Percentiles rank a stretch among this genome's conserved stretches.
Conservation (phyloP, 37 sponge, comb jelly and placozoan genomes). For the Mnemiopsis leidyi region DNA sequence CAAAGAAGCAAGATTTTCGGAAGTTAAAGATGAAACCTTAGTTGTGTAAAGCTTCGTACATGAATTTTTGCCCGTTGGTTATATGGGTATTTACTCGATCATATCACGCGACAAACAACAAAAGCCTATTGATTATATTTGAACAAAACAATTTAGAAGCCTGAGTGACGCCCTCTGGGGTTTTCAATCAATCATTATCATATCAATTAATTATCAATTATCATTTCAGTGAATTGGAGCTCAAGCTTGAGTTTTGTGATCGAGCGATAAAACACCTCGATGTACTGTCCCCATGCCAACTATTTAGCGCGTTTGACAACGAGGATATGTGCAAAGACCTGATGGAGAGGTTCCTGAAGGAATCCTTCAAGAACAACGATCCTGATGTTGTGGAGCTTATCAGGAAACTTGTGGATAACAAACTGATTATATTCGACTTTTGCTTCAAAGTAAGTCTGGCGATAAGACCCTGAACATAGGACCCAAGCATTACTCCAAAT, state of each 20-base stretch:
- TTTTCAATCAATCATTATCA: background rate
- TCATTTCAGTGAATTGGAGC: background rate
- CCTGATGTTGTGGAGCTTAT: background rate
- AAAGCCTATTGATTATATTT: no score
- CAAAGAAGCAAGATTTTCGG: no score
- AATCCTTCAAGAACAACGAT: conserved; percentile 40
- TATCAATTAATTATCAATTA: background rate
- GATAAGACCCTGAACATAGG: no score
- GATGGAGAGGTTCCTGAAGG: background rate
- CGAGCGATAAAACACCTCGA: background rate
- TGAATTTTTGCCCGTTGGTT: no score
- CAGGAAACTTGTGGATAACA: conserved; percentile 3
- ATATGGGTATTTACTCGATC: no score
- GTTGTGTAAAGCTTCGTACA: no score
- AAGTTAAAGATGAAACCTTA: no score
- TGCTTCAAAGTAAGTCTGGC: background rate
- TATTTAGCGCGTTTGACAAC: background rate
- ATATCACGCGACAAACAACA: no score
- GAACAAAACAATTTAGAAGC: no score
- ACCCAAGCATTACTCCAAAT: no score
- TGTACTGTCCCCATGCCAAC: background rate
- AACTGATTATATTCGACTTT: background rate
- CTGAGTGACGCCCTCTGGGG: no score
- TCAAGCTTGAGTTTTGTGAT: background rate
- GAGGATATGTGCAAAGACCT: background rate